Conservation (phyloP, 1,140 invertebrate genomes). For the Maconellicoccus hirsutus region DNA sequence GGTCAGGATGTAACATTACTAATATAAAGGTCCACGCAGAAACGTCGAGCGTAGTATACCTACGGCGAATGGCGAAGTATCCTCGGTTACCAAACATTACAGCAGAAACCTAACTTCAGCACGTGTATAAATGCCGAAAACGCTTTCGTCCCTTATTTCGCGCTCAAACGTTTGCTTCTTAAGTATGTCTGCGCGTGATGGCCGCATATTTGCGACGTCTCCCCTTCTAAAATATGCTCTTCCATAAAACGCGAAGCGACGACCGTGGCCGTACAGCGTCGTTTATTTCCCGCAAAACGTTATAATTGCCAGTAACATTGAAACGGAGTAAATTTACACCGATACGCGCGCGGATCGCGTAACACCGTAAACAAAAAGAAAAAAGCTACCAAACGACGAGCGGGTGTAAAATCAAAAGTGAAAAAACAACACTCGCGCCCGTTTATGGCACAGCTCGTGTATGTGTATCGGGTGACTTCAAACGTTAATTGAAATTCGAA, state of each 20-base stretch:
- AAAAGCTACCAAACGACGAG: too few species aligned
- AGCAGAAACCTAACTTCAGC: too few species aligned
- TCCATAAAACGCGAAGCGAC: too few species aligned
- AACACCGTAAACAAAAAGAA: too few species aligned
- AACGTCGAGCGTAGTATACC: too few species aligned
- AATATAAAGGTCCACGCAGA: background rate
- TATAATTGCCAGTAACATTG: background rate
- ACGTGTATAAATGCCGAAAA: background rate
- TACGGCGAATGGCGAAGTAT: too few species aligned
- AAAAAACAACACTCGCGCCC: too few species aligned
- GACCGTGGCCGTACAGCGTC: too few species aligned
- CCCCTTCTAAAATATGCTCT: background rate
- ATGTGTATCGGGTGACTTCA: background rate
- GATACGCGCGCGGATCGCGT: too few species aligned
- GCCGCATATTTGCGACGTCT: background rate
- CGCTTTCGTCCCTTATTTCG: background rate
- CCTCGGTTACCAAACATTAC: background rate
- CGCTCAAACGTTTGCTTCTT: background rate
- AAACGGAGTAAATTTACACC: too few species aligned
- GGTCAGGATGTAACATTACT: background rate
- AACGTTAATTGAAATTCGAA: conserved; percentile 5
- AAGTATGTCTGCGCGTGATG: conserved; percentile 7
- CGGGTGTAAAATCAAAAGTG: too few species aligned
- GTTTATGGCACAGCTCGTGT: too few species aligned
- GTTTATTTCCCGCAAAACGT: background rate